Evolutionary conservation across 2,888 invertebrate species (phyloP).

Genomic region (Drosophila pseudotakahashii): DNA sequence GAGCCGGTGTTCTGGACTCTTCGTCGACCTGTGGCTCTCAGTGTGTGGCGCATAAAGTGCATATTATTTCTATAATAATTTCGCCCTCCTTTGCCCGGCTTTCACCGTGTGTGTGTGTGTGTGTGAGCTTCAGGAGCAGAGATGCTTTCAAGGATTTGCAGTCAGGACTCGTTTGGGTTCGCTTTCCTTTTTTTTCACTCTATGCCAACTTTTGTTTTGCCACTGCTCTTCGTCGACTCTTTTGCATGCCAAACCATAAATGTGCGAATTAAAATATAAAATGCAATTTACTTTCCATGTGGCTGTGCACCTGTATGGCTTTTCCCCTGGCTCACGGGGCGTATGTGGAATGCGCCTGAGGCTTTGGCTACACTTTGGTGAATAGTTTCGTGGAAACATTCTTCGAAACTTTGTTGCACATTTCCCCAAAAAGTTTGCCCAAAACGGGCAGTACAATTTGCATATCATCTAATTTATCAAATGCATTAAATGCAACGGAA

Average conservation of each 20-base stretch:
- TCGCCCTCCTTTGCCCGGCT: constrained; percentile 9
- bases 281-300: constrained; percentile 60
- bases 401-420: constrained; percentile 20
- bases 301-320: constrained; percentile 37
- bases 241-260: constrained; percentile 54
- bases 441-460: neutral
- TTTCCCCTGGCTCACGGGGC: constrained; percentile 17
- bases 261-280: constrained; percentile 69
- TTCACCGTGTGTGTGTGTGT: neutral
- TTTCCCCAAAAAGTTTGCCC: neutral
- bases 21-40: constrained; percentile 30
- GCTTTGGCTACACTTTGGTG: constrained; percentile 14
- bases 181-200: constrained; percentile 14
- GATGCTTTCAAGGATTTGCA: constrained; percentile 35
- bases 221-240: too few species aligned
- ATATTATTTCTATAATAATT: constrained; percentile 63
- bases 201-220: constrained; percentile 23
- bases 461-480: neutral
- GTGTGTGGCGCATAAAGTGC: constrained; percentile 65
- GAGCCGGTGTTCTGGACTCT: constrained; percentile 19
- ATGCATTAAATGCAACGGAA: neutral
- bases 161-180: constrained; percentile 20
- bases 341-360: constrained; percentile 30
- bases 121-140: constrained; percentile 4
- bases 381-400: constrained; percentile 12